Evolutionary conservation across 1,140 invertebrate genomes (phyloP).

Genomic region (Drosophila azteca): DNA sequence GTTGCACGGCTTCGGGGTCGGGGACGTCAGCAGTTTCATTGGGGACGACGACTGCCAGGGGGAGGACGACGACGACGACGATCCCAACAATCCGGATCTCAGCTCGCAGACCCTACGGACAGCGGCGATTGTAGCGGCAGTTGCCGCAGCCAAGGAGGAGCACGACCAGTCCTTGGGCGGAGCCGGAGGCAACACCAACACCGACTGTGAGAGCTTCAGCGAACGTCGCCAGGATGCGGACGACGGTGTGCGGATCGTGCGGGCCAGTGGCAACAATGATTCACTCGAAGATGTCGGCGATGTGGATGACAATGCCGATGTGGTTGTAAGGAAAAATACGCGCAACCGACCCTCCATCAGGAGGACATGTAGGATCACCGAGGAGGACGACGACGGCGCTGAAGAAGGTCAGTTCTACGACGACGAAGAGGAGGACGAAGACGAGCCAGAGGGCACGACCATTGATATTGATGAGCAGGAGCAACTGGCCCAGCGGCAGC

Average conservation of each 20-base stretch:
- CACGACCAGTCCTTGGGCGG: conserved; percentile 25
- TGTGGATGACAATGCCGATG: conserved; percentile 72
- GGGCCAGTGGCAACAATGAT: conserved; percentile 59
- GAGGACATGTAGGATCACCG: conserved; percentile 74
- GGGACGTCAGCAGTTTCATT: conserved; percentile 73
- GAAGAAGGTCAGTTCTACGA: conserved; percentile 20
- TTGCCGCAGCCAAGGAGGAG: conserved; percentile 52
- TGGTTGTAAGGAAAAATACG: conserved; percentile 68
- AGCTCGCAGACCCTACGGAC: conserved; percentile 71
- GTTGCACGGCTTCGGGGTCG: conserved; percentile 72
- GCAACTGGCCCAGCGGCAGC: conserved; percentile 28
- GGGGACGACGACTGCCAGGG: conserved; percentile 63
- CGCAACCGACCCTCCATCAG: conserved; percentile 68
- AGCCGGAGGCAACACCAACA: conserved; percentile 50
- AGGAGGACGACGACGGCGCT: conserved; percentile 65
- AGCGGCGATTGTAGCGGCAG: conserved; percentile 68
- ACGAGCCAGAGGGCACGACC: conserved; percentile 57
- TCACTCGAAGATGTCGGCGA: conserved; percentile 71
- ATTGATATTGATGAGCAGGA: conserved; percentile 64
- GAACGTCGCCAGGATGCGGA: conserved; percentile 64
- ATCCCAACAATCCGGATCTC: conserved; percentile 53
- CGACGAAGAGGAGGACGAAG: conserved; percentile 42
- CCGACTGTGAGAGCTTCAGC: conserved; percentile 69
- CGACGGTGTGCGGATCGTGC: conserved; percentile 49
- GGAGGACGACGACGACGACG: conserved; percentile 53